Evolutionary conservation across 2,797 vertebrate species (phyloP).

Genomic region (Peromyscus attwateri): DNA sequence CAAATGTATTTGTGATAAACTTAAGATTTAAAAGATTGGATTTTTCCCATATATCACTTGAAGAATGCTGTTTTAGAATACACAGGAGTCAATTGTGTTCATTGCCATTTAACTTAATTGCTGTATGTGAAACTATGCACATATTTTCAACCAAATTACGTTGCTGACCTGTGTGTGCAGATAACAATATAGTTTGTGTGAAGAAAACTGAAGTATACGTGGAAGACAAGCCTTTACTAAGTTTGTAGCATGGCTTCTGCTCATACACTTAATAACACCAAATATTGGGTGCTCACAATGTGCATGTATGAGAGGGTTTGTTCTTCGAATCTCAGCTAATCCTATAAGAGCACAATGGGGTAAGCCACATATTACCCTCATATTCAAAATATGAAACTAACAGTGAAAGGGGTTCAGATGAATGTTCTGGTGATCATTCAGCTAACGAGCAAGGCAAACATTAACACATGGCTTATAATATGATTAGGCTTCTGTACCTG

Average conservation of each 20-base stretch:
- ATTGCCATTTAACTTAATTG: not conserved
- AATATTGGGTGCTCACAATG: not conserved
- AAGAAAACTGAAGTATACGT: conserved; percentile 24
- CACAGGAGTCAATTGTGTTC: not conserved
- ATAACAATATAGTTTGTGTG: conserved; percentile 27
- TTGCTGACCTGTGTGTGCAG: not conserved
- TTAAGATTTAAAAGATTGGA: not conserved
- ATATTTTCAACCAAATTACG: not conserved
- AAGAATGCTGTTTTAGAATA: conserved; percentile 19
- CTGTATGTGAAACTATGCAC: conserved; percentile 27
- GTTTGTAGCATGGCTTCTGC: not conserved
- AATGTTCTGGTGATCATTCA: not conserved
- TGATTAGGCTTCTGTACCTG: conserved; percentile 74
- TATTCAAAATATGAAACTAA: not conserved
- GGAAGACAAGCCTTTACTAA: not conserved
- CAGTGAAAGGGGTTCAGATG: not conserved
- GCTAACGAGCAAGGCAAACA: conserved; percentile 71
- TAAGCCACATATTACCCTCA: not conserved
- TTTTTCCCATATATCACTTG: not conserved
- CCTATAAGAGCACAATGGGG: not conserved
- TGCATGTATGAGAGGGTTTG: not conserved
- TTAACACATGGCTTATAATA: not conserved
- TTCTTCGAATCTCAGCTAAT: not conserved
- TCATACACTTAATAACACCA: not conserved
- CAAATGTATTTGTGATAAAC: not conserved